Percentiles rank a stretch among this genome's conserved stretches.
These are phyloP conservation scores for Scaptodrosophila lebanonensis DNA, from an alignment of 1,140 invertebrate genomes.

Conservation along the genomic window DNA sequence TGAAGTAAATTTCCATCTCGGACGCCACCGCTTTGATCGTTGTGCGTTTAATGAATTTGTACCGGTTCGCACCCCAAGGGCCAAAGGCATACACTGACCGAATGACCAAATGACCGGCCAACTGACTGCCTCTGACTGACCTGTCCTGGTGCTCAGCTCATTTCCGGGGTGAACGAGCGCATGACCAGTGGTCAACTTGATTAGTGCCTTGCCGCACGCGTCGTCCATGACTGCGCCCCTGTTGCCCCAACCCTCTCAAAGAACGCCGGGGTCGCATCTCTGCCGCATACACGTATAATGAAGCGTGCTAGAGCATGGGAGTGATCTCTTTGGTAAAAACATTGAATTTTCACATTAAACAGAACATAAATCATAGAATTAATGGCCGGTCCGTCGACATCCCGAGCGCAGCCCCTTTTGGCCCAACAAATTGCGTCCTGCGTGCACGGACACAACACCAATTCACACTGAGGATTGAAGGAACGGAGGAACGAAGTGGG, in stretches of 20 bases:
- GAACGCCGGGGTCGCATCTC: neutral
- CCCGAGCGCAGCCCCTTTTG: neutral
- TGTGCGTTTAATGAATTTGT: slow-evolving; percentile 62
- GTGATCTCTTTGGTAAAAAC: slow-evolving; percentile 76
- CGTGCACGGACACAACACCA: neutral
- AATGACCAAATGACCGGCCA: too few species aligned
- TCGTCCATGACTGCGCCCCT: neutral
- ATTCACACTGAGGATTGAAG: slow-evolving; percentile 13
- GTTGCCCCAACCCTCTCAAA: neutral
- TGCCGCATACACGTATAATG: slow-evolving; percentile 14
- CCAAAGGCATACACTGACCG: too few species aligned
- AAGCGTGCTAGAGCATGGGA: slow-evolving; percentile 57
- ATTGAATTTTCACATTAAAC: slow-evolving; percentile 75
- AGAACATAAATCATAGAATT: slow-evolving; percentile 75
- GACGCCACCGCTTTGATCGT: slow-evolving; percentile 29
- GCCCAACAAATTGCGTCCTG: slow-evolving; percentile 48
- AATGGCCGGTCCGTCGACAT: slow-evolving; percentile 41
- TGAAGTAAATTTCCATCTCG: slow-evolving; percentile 41
- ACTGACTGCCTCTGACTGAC: too few species aligned
- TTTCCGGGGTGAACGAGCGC: slow-evolving; percentile 22
- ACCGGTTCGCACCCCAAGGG: slow-evolving; percentile 25
- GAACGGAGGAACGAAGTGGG: slow-evolving; percentile 41
- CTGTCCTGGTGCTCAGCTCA: neutral
- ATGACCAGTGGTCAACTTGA: slow-evolving; percentile 73
- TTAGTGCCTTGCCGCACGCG: slow-evolving; percentile 47